Base-by-base conservation (phyloP, 2,113 vertebrate species). In the Malurus cyaneus region DNA sequence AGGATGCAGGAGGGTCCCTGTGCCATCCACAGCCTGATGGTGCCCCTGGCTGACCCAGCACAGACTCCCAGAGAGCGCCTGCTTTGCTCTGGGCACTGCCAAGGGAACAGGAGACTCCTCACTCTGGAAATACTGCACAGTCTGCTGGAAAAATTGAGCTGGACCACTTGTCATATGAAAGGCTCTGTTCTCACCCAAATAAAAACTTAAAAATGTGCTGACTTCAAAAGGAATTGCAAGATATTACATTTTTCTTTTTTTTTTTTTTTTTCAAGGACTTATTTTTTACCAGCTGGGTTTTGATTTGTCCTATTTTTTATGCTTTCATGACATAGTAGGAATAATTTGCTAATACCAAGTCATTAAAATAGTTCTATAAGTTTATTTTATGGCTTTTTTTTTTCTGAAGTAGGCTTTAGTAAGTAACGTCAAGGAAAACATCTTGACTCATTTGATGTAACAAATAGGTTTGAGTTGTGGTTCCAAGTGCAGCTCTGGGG, bases 91-190 rank as follows among this genome's bases (percentile, higher is more conserved):
- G 4, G 5, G 4, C n/a, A 23, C 29, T 47, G 32, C 14, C 50
- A 80, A 83, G 91, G 46, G 28, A 80, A n/a, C 39, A 1, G 61
- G 59, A 94, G n/a, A 76, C 74, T 80, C 64, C 74, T 92, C 56
- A 24, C 50, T 34, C 12, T 82, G 81, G 70, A 93, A 95, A 87
- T 53, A 69, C 53, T 28, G 46, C 34, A 82, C 15, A 31, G 57
- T 54, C 70, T 94, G 66, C 41, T 86, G 89, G 89, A 94, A 95
- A 93, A 95, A 85, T 52, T 89, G 74, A 85, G 57, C 65, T 29
- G 31, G 17, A 64, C 26, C 24, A 32, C 46, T 81, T 91, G 52
- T 91, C 39, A 28, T 74, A 84, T 24, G 49, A 94, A 87, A 91
- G 73, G 49, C 5, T 64, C 82, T 74, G 4, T 41, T 94, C 81